Evolutionary conservation across 2,888 invertebrate species (phyloP).

Genomic region (Epinotia bilunana): DNA sequence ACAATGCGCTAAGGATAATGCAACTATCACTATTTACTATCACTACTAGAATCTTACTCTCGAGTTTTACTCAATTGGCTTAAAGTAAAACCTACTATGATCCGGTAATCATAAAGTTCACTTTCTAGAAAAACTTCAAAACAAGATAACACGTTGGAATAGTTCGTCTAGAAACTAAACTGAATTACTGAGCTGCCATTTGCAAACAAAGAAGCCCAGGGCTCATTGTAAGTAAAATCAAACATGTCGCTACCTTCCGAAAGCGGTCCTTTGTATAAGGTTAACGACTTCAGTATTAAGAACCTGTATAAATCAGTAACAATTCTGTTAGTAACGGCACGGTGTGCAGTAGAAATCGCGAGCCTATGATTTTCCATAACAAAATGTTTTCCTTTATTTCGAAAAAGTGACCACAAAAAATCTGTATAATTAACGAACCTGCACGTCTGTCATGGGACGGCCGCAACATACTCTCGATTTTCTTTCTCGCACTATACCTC

Average conservation of each 20-base stretch:
- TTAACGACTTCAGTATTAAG: not conserved
- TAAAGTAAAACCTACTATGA: not conserved
- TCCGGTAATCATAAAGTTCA: not conserved
- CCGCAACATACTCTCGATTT: too few species aligned
- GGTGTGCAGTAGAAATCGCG: too few species aligned
- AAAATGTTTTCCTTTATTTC: too few species aligned
- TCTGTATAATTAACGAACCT: too few species aligned
- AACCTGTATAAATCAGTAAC: too few species aligned
- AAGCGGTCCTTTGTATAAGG: not conserved
- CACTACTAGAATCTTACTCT: too few species aligned
- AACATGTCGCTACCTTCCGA: conserved; percentile 4
- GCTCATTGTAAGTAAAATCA: not conserved
- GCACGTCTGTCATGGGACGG: too few species aligned
- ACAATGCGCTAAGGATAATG: not conserved
- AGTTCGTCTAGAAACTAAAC: not conserved
- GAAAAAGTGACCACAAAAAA: too few species aligned
- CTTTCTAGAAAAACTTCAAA: not conserved
- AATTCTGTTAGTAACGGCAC: too few species aligned
- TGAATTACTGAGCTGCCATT: not conserved
- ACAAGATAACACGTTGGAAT: not conserved
- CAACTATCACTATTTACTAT: not conserved
- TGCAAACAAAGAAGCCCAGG: conserved; percentile 10
- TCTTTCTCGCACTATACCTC: too few species aligned
- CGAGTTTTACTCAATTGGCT: too few species aligned
- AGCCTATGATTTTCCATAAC: too few species aligned